A percentile compares a stretch with the other conserved stretches of the same genome.
Conservation (phyloP, 1,140 invertebrate species). For the Paraescarpia echinospica region DNA sequence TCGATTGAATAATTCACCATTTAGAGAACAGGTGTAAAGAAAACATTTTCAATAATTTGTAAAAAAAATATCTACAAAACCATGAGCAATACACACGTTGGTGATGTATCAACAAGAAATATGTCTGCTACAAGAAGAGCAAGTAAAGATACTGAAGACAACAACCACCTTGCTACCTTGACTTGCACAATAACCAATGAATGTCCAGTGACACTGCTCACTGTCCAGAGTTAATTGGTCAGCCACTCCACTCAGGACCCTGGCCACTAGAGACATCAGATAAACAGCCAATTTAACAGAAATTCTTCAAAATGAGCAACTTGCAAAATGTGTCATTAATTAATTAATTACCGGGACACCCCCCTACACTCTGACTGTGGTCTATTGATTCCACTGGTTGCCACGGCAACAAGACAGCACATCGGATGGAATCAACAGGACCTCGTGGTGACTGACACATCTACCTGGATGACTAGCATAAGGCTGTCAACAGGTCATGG, state of each 20-base stretch:
- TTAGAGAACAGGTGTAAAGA: too few species aligned
- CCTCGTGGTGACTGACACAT: background rate
- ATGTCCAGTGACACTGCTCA: background rate
- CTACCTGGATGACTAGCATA: background rate
- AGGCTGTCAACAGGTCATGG: too few species aligned
- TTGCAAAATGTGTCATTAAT: conserved; percentile 6
- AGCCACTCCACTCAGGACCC: background rate
- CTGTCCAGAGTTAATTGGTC: background rate
- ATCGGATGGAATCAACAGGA: background rate
- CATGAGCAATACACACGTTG: too few species aligned
- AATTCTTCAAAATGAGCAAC: background rate
- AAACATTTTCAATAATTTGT: background rate
- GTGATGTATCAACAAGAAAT: too few species aligned
- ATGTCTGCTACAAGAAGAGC: too few species aligned
- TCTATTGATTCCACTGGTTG: background rate
- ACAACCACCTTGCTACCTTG: too few species aligned
- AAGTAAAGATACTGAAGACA: too few species aligned
- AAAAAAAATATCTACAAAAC: background rate
- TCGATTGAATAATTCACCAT: too few species aligned
- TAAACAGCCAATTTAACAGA: background rate
- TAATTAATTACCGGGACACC: background rate
- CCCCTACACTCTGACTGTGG: background rate
- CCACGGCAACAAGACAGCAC: background rate
- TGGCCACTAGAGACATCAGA: background rate
- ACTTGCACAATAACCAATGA: too few species aligned